phyloP scores from a whole-genome alignment of 2,797 vertebrate genomes.

The Argya squamiceps region DNA sequence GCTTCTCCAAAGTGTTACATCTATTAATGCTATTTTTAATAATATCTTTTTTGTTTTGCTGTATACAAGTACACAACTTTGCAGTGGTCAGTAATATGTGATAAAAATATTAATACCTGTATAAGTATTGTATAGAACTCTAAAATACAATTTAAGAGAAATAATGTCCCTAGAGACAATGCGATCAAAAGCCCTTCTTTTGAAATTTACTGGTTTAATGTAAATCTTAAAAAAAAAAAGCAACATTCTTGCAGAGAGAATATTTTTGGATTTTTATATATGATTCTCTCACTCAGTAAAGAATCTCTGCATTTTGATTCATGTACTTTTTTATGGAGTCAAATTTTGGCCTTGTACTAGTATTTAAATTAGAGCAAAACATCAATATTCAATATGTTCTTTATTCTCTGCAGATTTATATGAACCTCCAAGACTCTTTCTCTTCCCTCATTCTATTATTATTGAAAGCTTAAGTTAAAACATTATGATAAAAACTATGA shows the following conservation, averaged over 20 bases:
- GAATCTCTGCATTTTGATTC: not conserved
- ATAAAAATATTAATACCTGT: not conserved
- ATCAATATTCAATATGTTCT: not conserved
- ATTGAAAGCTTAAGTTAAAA: not conserved
- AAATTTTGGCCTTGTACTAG: not conserved
- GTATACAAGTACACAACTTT: not conserved
- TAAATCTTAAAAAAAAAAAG: not conserved
- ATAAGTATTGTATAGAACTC: not conserved
- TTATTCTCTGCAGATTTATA: not conserved
- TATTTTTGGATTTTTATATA: not conserved
- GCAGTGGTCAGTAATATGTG: not conserved
- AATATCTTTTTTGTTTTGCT: not conserved
- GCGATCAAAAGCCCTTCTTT: not conserved
- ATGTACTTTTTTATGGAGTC: not conserved
- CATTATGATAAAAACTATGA: not conserved
- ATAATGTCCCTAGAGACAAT: not conserved
- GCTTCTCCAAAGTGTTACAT: not conserved
- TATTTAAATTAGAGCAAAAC: not conserved
- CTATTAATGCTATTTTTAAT: not conserved
- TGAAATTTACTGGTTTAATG: not conserved
- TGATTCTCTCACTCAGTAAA: not conserved
- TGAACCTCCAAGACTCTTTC: not conserved
- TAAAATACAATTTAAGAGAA: not conserved
- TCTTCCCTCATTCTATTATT: not conserved
- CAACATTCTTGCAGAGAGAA: not conserved